Conservation (phyloP, 2,888 invertebrate genomes). For the Amblyteles armatorius region DNA sequence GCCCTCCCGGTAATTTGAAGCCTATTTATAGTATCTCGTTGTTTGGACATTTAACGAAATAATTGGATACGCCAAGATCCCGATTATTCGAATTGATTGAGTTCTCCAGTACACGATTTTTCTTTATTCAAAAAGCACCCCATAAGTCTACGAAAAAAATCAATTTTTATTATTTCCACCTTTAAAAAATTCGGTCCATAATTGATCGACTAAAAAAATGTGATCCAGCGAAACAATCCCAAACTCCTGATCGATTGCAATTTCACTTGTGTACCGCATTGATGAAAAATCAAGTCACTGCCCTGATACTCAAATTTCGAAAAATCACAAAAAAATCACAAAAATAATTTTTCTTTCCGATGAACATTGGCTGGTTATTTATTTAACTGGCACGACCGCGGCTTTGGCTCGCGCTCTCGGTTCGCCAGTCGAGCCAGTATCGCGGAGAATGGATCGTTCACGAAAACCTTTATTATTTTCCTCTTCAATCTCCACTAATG, state of each 20-base stretch:
- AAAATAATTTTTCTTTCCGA: not conserved
- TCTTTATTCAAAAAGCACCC: not conserved
- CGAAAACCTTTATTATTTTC: conserved; percentile 60
- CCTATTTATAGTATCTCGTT: conserved; percentile 80
- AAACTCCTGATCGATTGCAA: not conserved
- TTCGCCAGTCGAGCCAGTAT: conserved; percentile 7
- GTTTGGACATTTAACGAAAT: conserved; percentile 73
- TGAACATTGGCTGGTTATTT: not conserved
- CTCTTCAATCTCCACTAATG: conserved; percentile 59
- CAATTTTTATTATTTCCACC: not conserved
- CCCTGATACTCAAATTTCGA: not conserved
- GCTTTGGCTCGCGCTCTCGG: not conserved
- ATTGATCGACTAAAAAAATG: not conserved
- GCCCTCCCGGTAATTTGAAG: conserved; percentile 77
- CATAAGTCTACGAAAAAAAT: not conserved
- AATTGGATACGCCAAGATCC: conserved; percentile 63
- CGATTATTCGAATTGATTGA: conserved; percentile 62
- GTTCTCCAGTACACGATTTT: conserved; percentile 32
- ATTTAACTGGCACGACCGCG: not conserved
- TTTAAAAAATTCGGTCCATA: not conserved
- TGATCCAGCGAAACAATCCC: conserved; percentile 12
- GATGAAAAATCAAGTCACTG: not conserved
- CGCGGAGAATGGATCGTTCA: conserved; percentile 51
- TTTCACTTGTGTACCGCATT: not conserved
- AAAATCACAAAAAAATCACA: not conserved